Evolutionary conservation across 2,888 invertebrate species (phyloP), one percentile per base, ranked within the genome.

Genomic region (Uropetala carovei): DNA sequence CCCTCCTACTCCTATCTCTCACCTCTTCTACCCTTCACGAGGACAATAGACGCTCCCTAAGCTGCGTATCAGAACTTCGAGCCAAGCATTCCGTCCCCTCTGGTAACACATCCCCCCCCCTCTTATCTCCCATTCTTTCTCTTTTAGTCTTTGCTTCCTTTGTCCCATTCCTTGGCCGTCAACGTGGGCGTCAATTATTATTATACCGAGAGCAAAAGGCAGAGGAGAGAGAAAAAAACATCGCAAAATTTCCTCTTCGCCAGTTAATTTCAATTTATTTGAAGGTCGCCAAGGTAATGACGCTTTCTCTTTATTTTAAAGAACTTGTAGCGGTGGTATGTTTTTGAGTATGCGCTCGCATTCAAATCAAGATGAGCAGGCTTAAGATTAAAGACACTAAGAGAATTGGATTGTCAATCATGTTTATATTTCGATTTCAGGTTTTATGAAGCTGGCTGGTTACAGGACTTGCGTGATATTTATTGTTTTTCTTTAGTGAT

Each of bases 61-160:
- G 82, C 43, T 30, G 85, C 85, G 59, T 27, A 85, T 58, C 22
- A 22, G 85, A 59, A 43, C 22, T 5, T 16, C 18, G 56, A 89
- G 64, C 89, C 89, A 89, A 89, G 89, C 89, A 89, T 64, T 68
- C 43, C 43, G 18, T 64, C 30, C 43, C 18, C 89, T n/a, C 68
- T 89, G 89, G 89, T 64, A 68, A 11, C 43, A 16, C 5, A 1
- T 5, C 18, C 83, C 57, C 59, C 7, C 14, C 64, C 59, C 43
- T 64, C 43, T 60, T 9, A 30, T 27, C 14, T 18, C 18, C 30
- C 18, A 14, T 30, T 9, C 30, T 64, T 14, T 30, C 3, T 64
- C 16, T 86, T 43, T 43, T 43, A 5, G 7, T 68, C 18, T 64
- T 64, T 14, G 3, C 27, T 27, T 75, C 16, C 75, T 75, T 43